phyloP scores from a whole-genome alignment of 2,113 vertebrate species.

The Plecturocebus donacophilus region DNA sequence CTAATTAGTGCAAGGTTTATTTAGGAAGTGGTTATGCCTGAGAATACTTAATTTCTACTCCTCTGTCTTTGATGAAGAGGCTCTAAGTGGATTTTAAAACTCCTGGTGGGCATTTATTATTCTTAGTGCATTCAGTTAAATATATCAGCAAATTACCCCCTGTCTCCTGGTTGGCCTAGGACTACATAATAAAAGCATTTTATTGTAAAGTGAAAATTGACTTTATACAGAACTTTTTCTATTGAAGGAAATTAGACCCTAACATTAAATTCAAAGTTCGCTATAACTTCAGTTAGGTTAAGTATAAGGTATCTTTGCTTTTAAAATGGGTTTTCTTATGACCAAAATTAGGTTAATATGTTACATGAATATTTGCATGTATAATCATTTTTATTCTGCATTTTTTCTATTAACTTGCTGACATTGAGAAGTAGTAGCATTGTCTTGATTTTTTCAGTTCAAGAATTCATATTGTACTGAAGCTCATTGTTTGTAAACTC shows the following conservation, averaged over 20 bases:
- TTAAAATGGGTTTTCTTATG: neutral
- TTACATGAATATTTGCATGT: neutral
- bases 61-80: neutral
- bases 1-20: constrained; percentile 35
- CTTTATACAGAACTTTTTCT: constrained; percentile 8
- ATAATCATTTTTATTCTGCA: constrained; percentile 12
- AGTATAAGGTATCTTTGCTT: neutral
- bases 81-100: constrained; percentile 8
- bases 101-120: constrained; percentile 20
- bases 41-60: neutral
- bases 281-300: neutral
- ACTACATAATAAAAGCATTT: constrained; percentile 9
- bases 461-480: neutral
- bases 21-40: neutral
- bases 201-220: neutral
- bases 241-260: constrained; percentile 8
- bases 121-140: constrained; percentile 26
- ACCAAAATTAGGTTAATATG: constrained; percentile 18
- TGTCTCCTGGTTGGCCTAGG: neutral
- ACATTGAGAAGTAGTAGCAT: neutral
- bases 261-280: constrained; percentile 29
- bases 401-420: neutral
- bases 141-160: constrained; percentile 3
- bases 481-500: neutral
- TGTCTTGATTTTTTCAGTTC: neutral